Evolutionary conservation across 2,888 invertebrate genomes (phyloP), one percentile per base, ranked within the genome.

Genomic region (Coremacera marginata): DNA sequence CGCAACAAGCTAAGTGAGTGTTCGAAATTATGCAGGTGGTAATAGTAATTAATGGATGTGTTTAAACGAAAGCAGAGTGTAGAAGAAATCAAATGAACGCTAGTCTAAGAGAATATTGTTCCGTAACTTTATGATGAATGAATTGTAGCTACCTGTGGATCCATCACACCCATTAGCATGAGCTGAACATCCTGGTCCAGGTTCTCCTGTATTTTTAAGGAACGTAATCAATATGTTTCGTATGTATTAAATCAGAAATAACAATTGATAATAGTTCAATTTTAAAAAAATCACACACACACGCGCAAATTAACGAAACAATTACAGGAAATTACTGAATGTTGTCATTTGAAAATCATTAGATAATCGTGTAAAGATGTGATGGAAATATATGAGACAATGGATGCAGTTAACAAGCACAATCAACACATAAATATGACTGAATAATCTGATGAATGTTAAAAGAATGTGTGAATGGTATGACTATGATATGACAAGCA

Each of bases 111-210:
- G 49, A 14, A 65, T 73, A 27, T n/a, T 67, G 25, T 63, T 63
- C 62, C 62, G 37, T 34, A 67, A 75, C 62, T 62, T 75, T 70
- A 70, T 52, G 34, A 44, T 65, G 71, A 65, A 67, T 74, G 65
- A 67, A 34, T 76, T 70, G 70, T 86, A 87, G 90, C 90, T 93
- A 94, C 93, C 95, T 95, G 96, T 94, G 92, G 95, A 94, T 91
- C 95, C 95, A 91, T 96, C 96, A 92, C 96, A 96, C 92, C 96
- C 95, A 91, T 96, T 96, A 90, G 95, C 94, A 92, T 96, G 96
- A 89, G 96, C 96, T 90, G 95, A 94, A 92, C 96, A 96, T 91
- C 96, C 96, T 90, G 93, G 93, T 91, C 95, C 95, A 91, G 94
- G 92, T 92, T 95, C 95, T 94, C 90, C 89, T 90, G 89, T 84